These are phyloP conservation scores for Sebastolobus altivelis DNA, from an alignment of 2,797 vertebrate species.

Conservation along the genomic window DNA sequence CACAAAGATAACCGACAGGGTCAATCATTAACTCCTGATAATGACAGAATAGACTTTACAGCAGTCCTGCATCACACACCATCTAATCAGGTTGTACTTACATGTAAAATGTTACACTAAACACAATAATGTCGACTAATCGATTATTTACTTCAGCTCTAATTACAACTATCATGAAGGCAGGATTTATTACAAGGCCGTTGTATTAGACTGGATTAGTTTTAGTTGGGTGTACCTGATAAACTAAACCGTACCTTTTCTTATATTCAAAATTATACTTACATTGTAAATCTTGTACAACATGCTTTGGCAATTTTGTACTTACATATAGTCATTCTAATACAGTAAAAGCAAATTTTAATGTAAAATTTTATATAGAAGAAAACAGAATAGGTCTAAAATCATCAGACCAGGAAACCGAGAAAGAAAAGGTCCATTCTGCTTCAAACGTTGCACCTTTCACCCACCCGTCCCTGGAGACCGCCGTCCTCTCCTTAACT, in stretches of 20 bases:
- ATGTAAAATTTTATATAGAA: background rate
- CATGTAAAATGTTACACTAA: background rate
- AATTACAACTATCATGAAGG: background rate
- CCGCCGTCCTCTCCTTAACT: constrained; percentile 14
- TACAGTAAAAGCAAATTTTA: background rate
- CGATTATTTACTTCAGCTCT: background rate
- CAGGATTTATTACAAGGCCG: background rate
- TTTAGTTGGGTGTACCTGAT: background rate
- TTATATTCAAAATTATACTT: background rate
- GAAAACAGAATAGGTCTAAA: background rate
- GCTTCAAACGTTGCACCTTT: background rate
- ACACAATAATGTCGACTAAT: background rate
- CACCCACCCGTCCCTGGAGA: constrained; percentile 16
- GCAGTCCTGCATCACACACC: background rate
- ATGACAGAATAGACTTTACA: background rate
- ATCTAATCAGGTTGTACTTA: background rate
- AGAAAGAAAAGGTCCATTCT: constrained; percentile 19
- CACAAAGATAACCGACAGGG: constrained; percentile 15
- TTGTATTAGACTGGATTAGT: background rate
- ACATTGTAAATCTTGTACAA: background rate
- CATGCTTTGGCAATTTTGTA: background rate
- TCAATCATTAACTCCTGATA: constrained; percentile 53
- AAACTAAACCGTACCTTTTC: background rate
- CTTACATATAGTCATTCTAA: background rate
- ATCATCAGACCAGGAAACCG: background rate